A percentile compares a stretch with the other conserved stretches of the same genome.
These are phyloP conservation scores for Formica selysi DNA, from an alignment of 1,140 invertebrate genomes.

Conservation along the genomic window DNA sequence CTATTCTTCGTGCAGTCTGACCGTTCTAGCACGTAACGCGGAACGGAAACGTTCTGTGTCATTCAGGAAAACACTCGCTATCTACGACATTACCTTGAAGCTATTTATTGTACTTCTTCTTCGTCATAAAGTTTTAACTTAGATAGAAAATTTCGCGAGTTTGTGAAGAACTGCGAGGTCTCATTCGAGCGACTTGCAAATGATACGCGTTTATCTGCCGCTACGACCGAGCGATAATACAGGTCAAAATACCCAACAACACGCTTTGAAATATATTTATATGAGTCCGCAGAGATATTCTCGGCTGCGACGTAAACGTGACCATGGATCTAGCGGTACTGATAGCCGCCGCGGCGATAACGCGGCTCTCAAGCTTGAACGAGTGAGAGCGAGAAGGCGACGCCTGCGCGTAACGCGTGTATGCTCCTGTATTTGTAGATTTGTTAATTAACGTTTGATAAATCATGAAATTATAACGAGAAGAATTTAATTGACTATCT, in stretches of 20 bases:
- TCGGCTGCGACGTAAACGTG: slow-evolving; percentile 42
- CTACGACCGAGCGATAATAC: slow-evolving; percentile 27
- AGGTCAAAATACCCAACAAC: background rate
- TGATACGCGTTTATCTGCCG: slow-evolving; percentile 6
- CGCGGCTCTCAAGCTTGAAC: slow-evolving; percentile 52
- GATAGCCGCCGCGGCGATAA: slow-evolving; percentile 78
- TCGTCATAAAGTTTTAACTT: slow-evolving; percentile 46
- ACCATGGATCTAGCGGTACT: slow-evolving; percentile 79
- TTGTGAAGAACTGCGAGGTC: background rate
- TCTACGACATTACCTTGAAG: slow-evolving; percentile 64
- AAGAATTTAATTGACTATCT: background rate
- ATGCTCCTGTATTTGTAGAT: slow-evolving; percentile 7
- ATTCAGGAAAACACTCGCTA: slow-evolving; percentile 12
- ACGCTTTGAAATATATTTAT: background rate
- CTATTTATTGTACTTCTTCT: slow-evolving; percentile 68
- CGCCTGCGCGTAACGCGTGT: slow-evolving; percentile 53
- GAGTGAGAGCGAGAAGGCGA: slow-evolving; percentile 69
- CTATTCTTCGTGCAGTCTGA: background rate
- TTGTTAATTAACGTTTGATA: background rate
- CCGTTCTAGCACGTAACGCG: background rate
- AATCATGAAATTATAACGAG: background rate
- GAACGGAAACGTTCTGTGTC: slow-evolving; percentile 24
- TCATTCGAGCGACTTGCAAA: slow-evolving; percentile 18
- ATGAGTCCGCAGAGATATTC: background rate
- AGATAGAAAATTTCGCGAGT: slow-evolving; percentile 12